Conservation (phyloP, 2,113 vertebrate genomes). For the Oreochromis tanganicae region DNA sequence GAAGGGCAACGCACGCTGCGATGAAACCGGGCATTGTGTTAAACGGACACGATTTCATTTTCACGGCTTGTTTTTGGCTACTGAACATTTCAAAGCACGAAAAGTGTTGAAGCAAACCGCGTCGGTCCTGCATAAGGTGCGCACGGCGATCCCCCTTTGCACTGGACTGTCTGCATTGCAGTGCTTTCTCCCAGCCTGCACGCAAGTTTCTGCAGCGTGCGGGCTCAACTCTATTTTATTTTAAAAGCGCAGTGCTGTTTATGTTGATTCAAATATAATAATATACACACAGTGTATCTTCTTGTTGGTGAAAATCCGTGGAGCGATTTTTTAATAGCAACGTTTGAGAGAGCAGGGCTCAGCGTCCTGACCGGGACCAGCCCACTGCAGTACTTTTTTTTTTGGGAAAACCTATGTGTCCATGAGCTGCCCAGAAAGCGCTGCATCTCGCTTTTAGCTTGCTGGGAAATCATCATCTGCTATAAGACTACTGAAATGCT, state of each 20-base stretch:
- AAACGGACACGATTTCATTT: not conserved
- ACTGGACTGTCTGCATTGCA: slow-evolving; percentile 76
- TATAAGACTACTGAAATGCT: not conserved
- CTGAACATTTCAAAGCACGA: not conserved
- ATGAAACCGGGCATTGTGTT: not conserved
- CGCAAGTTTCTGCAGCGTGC: slow-evolving; percentile 69
- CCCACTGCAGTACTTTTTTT: slow-evolving; percentile 69
- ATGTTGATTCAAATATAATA: not conserved
- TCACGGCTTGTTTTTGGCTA: not conserved
- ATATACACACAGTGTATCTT: not conserved
- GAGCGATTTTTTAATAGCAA: not conserved
- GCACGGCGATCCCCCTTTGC: slow-evolving; percentile 30
- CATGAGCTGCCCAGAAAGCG: slow-evolving; percentile 38
- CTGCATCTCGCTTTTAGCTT: not conserved
- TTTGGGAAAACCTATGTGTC: not conserved
- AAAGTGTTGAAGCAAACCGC: slow-evolving; percentile 1
- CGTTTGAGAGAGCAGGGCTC: not conserved
- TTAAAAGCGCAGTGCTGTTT: not conserved
- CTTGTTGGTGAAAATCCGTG: not conserved
- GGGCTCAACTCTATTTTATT: slow-evolving; percentile 12
- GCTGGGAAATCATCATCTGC: not conserved
- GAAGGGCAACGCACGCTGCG: slow-evolving; percentile 45
- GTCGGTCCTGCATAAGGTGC: slow-evolving; percentile 49
- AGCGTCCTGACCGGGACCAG: slow-evolving; percentile 60
- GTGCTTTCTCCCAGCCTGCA: slow-evolving; percentile 63